Evolutionary conservation across 2,888 invertebrate species (phyloP), one percentile per base, ranked within the genome.

Genomic region (Catonia carolina): DNA sequence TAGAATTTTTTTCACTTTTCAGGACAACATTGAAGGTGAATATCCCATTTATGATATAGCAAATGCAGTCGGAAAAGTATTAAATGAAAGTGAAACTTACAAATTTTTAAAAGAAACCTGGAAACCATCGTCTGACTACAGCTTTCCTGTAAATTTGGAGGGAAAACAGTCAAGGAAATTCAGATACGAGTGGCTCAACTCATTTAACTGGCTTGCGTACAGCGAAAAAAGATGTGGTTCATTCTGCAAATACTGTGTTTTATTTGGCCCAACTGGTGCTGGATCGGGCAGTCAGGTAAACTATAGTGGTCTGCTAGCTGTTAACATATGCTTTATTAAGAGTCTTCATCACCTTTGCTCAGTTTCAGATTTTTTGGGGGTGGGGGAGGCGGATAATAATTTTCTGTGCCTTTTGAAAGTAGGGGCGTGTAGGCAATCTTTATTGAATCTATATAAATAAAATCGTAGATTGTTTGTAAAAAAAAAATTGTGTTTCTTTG

Each of bases 21-120:
- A 49, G 49, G 23, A n/a, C 31, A 27, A 27, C 23, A 22, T 31
- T 49, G 49, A 49, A 49, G 14, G n/a, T n/a, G n/a, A n/a, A n/a
- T n/a, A 49, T 49, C 7, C 20, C 7, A 12, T 49, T 22, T 27
- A 27, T 31, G 49, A 49, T 17, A 49, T 49, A 23, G 49, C 5
- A 22, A 22, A 49, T 49, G 49, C 49, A 49, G 49, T 49, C 23
- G 49, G 49, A 49, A 49, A 49, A 49, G 49, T 33, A 49, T 27
- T n/a, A n/a, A n/a, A n/a, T n/a, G n/a, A n/a, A n/a, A n/a, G n/a
- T n/a, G n/a, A n/a, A n/a, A n/a, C n/a, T n/a, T n/a, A n/a, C n/a
- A n/a, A n/a, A n/a, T n/a, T n/a, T n/a, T n/a, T n/a, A n/a, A n/a
- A n/a, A n/a, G 49, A 49, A 49, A 49, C 27, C 4, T 49, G 23